Evolutionary conservation across 2,888 invertebrate genomes (phyloP).

Genomic region (Deilephila elpenor): DNA sequence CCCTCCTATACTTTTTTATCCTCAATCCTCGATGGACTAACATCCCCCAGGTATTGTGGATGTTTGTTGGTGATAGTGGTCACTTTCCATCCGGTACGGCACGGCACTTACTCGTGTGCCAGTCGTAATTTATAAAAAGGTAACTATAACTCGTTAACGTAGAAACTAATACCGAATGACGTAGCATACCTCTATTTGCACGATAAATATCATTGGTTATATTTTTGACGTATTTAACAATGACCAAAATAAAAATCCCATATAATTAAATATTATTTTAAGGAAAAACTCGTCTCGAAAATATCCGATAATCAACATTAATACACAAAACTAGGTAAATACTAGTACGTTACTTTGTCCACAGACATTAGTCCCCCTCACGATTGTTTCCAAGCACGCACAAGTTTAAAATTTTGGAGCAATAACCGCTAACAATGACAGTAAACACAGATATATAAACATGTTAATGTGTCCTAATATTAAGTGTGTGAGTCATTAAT

Average conservation of each 20-base stretch:
- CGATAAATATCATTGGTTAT: too few species aligned
- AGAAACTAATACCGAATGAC: too few species aligned
- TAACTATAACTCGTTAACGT: too few species aligned
- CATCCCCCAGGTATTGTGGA: too few species aligned
- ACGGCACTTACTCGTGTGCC: too few species aligned
- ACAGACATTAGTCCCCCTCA: constrained; percentile 28
- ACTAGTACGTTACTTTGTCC: constrained; percentile 16
- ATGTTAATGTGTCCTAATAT: constrained; percentile 30
- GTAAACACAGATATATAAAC: constrained; percentile 31
- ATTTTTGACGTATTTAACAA: not conserved
- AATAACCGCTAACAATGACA: constrained; percentile 33
- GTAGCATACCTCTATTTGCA: too few species aligned
- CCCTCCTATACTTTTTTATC: too few species aligned
- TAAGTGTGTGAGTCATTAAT: constrained; percentile 34
- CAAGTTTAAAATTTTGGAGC: constrained; percentile 31
- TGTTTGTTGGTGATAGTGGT: too few species aligned
- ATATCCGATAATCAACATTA: not conserved
- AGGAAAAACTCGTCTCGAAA: too few species aligned
- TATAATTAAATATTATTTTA: not conserved
- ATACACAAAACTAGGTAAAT: constrained; percentile 1
- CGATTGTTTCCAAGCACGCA: constrained; percentile 17
- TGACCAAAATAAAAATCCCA: not conserved
- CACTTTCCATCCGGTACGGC: too few species aligned
- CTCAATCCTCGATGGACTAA: too few species aligned
- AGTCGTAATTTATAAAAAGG: too few species aligned